A percentile compares a stretch with the other conserved stretches of the same genome.
phyloP scores from a whole-genome alignment of 2,888 invertebrate species.

The Philaethria dido region DNA sequence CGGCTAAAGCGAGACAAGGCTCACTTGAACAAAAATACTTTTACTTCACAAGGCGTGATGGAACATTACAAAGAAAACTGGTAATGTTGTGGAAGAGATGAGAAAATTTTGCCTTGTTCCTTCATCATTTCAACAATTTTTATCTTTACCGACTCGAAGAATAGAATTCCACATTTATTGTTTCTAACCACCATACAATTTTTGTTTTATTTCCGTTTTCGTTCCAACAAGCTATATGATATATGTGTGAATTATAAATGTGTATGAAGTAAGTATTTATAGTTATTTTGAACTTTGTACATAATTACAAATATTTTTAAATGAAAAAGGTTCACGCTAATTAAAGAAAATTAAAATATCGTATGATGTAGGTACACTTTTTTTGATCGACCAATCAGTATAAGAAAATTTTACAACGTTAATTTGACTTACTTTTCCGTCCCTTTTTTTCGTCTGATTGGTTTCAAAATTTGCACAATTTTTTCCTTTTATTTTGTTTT shows the following conservation, averaged over 20 bases:
- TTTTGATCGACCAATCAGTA: too few species aligned
- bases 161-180: constrained; percentile 22
- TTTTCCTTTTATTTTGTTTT: too few species aligned
- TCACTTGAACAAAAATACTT: constrained; percentile 40
- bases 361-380: too few species aligned
- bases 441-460: too few species aligned
- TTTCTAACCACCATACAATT: constrained; percentile 8
- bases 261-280: too few species aligned
- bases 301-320: too few species aligned
- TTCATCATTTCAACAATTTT: constrained; percentile 33
- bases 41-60: constrained; percentile 66
- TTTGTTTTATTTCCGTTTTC: constrained; percentile 3
- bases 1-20: constrained; percentile 24
- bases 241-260: background rate
- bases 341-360: too few species aligned
- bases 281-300: too few species aligned
- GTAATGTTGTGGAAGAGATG: constrained; percentile 63
- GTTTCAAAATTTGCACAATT: too few species aligned
- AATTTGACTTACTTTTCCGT: too few species aligned
- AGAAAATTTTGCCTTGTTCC: constrained; percentile 36
- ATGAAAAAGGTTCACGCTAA: too few species aligned
- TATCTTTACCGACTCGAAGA: constrained; percentile 23
- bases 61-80: constrained; percentile 65
- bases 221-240: background rate
- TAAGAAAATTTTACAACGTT: too few species aligned